phyloP scores from a whole-genome alignment of 2,113 vertebrate species.

The Calyptommatus sinebrachiatus region DNA sequence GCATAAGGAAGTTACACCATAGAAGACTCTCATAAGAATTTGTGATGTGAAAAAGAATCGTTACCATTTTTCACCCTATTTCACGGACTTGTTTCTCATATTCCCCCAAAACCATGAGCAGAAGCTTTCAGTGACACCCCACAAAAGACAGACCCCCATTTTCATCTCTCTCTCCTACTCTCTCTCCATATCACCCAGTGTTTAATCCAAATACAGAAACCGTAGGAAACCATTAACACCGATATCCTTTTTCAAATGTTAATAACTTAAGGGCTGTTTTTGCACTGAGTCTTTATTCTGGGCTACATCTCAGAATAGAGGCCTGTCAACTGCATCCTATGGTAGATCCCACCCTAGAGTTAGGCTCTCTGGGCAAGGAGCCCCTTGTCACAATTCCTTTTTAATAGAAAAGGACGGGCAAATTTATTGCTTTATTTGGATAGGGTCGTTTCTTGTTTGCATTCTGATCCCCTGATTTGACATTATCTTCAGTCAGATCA shows the following conservation, averaged over 20 bases:
- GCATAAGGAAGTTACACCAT: background rate
- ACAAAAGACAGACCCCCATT: slow-evolving; percentile 8
- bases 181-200: background rate
- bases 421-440: background rate
- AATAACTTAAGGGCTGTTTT: background rate
- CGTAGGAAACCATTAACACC: background rate
- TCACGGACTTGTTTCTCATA: background rate
- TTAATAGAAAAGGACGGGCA: background rate
- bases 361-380: too few relatives aligned
- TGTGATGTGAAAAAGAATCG: background rate
- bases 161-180: background rate
- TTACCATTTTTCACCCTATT: background rate
- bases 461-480: background rate
- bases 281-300: too few relatives aligned
- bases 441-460: background rate
- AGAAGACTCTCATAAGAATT: slow-evolving; percentile 10
- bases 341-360: too few relatives aligned
- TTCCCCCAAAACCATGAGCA: background rate
- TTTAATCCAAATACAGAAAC: accelerated
- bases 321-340: too few relatives aligned
- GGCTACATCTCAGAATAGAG: too few relatives aligned
- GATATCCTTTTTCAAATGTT: background rate
- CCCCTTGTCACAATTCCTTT: background rate
- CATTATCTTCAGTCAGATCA: slow-evolving; percentile 7
- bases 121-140: too few relatives aligned